A percentile compares a stretch with the other conserved stretches of the same genome.
phyloP scores from a whole-genome alignment of 2,888 invertebrate species.

The Cosmorhoe ocellata region DNA sequence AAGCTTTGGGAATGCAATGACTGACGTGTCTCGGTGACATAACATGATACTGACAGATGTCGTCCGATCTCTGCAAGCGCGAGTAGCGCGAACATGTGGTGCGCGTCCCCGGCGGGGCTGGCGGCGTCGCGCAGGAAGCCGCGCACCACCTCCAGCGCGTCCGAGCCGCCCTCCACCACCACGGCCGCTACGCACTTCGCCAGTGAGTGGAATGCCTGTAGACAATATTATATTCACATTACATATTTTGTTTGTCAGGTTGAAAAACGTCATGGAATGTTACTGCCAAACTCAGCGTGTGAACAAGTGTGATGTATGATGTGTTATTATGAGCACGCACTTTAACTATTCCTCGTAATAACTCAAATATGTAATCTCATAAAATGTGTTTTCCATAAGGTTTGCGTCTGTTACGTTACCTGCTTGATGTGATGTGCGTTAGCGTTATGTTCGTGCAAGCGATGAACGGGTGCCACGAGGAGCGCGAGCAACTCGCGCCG shows the following conservation, averaged over 20 bases:
- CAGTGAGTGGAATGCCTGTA: constrained; percentile 94
- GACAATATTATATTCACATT: constrained; percentile 5
- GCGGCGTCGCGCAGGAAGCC: constrained; percentile 87
- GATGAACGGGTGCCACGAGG: constrained; percentile 87
- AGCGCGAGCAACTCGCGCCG: constrained; percentile 91
- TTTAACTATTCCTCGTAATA: too few relatives aligned
- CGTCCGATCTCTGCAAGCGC: constrained; percentile 99
- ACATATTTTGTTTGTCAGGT: too few relatives aligned
- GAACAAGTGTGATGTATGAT: too few relatives aligned
- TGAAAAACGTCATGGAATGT: too few relatives aligned
- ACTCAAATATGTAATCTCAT: too few relatives aligned
- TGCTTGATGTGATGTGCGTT: constrained; percentile 84
- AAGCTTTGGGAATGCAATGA: too few relatives aligned
- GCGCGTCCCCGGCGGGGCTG: constrained; percentile 87
- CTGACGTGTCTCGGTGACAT: too few relatives aligned
- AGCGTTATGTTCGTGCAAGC: constrained; percentile 67
- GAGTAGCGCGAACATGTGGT: constrained; percentile 95
- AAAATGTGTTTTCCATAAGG: too few relatives aligned
- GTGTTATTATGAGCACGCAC: too few relatives aligned
- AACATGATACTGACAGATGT: constrained; percentile 87
- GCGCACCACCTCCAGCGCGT: constrained; percentile 69
- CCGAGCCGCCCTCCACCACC: constrained; percentile 88
- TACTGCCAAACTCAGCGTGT: too few relatives aligned
- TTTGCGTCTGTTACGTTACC: too few relatives aligned
- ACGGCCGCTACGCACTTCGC: constrained; percentile 98